phyloP scores from a whole-genome alignment of 2,888 invertebrate genomes.

The Pteria penguin region DNA sequence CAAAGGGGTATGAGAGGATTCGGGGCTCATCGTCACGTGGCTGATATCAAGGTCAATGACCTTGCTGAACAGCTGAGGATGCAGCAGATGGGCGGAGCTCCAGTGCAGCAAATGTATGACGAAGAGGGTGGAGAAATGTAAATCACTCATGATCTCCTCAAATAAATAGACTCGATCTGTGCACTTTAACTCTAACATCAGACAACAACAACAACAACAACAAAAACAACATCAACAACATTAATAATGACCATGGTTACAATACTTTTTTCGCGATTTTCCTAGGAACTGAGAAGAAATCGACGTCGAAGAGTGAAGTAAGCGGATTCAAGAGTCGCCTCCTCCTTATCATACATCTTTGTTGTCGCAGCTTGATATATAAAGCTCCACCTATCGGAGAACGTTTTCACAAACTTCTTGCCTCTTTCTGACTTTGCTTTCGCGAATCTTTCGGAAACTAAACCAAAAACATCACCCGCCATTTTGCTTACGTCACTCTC shows the following conservation, averaged over 20 bases:
- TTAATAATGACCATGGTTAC: background rate
- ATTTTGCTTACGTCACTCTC: constrained; percentile 5
- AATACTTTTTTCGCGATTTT: background rate
- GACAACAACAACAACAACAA: too few species aligned
- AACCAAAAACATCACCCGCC: background rate
- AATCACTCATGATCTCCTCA: background rate
- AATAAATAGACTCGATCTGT: background rate
- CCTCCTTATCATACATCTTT: background rate
- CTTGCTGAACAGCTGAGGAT: constrained; percentile 54
- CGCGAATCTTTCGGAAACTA: background rate
- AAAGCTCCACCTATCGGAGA: background rate
- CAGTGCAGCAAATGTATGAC: constrained; percentile 14
- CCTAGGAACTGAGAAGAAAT: background rate
- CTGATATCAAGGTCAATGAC: constrained; percentile 77
- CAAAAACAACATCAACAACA: too few species aligned
- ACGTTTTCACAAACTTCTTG: background rate
- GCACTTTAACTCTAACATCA: background rate
- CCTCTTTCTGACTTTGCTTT: background rate
- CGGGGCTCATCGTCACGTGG: constrained; percentile 76
- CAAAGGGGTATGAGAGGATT: constrained; percentile 77
- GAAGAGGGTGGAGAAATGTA: constrained; percentile 12
- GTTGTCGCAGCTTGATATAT: background rate
- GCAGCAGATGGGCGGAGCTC: constrained; percentile 20
- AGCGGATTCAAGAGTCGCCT: background rate
- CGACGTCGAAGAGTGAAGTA: background rate